Evolutionary conservation across 1,140 invertebrate species (phyloP), one percentile per base, ranked within the genome.

Genomic region (Sinella curviseta): DNA sequence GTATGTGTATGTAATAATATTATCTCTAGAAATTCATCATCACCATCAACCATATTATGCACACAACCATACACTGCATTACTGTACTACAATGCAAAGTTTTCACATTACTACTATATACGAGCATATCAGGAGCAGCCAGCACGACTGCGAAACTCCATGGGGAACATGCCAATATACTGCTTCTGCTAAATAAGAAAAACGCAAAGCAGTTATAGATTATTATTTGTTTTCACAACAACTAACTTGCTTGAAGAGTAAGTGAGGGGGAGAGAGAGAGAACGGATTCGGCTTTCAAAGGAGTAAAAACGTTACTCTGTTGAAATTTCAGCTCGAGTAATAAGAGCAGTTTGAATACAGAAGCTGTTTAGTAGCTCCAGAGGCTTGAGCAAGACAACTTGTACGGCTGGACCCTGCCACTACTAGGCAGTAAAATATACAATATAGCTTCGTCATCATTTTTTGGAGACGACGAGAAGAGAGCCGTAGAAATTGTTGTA

Each of bases 331-430:
- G n/a, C n/a, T n/a, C n/a, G n/a, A n/a, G 20, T 48, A 48, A 48
- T 8, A 48, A 48, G 8, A 20, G 8, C 39, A 20, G 39, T 12
- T 12, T 48, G 39, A 20, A 48, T 60, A 70, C 65, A 33, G 65
- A 17, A 31, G 65, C 28, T 3, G 65, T 33, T 70, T 70, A 70
- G 65, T 70, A 70, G 65, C 65, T 70, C 65, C 65, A 70, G 65
- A 31, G 30, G 65, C 65, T 33, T 33, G 31, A 70, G 14, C 28
- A 70, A 8, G 65, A 70, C 65, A 33, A 70, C 65, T 26, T 8
- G 57, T n/a, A 65, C 8, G 24, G 57, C 20, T 20, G 39, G 8
- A 48, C 39, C 39, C 8, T 8, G 8, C 39, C 20, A 48, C 8
- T 12, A 20, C 20, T 48, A 48, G 20, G 20, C 39, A 20, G n/a